Base-by-base conservation (phyloP, 2,888 invertebrate genomes). In the Xylota segnis region DNA sequence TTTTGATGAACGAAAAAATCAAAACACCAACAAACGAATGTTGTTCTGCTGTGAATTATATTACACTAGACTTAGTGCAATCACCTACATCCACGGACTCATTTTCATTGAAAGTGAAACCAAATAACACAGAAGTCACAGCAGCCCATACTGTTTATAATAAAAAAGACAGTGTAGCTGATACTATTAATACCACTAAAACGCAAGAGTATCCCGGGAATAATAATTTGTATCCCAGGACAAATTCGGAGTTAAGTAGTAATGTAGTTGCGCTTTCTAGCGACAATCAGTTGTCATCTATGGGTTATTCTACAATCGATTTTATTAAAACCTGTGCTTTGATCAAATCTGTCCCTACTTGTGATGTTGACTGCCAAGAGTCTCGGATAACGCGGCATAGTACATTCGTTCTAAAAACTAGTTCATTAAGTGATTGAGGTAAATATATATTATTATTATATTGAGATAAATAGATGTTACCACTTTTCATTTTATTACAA, bases 321-420 rank as follows among this genome's bases (percentile, higher is more conserved):
- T 98, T 98, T 92, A 96, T 98, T 89, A 97, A 97, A 93, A 98
- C 98, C 0, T 96, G 96, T 70, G 98, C 98, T 23, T 93, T 98
- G 32, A 96, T 96, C 18, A 95, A 95, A 90, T 96, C 97, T 32
- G 96, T 96, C 37, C 96, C 96, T 89, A 94, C 95, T 5, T 94
- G 94, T 61, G 93, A 94, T 72, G 95, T 96, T 83, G 96, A 96
- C 90, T 92, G 93, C 81, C 96, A 96, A 89, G 96, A 96, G 61
- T 94, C 95, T 59, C 94, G 97, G 56, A 96, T 96, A 91, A 96
- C 96, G 12, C 94, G 97, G 75, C 97, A 97, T 90, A 96, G 96
- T 92, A 97, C 97, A 23, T 93, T 94, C 88, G 93, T 93, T 74
- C 93, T 94, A 88, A 94, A 94, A 88, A 94, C 93, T 83, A 94